Conservation (phyloP, 2,797 vertebrate genomes). For the Megaceryle alcyon region DNA sequence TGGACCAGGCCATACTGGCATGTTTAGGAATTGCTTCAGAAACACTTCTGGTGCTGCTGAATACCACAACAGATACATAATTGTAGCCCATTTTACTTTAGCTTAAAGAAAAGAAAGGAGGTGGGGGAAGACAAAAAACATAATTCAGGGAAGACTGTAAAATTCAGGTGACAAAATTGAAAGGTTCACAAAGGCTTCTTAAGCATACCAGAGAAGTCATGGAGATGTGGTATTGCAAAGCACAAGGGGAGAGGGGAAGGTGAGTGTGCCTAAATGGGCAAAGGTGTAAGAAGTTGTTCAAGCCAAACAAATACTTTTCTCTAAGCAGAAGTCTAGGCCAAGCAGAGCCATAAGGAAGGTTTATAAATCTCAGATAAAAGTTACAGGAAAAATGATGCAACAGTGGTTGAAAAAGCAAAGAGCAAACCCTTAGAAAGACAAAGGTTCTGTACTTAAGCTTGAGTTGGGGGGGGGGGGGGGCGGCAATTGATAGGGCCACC, state of each 20-base stretch:
- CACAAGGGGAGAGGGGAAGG: neutral
- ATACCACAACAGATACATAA: neutral
- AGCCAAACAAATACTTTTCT: neutral
- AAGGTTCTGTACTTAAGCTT: neutral
- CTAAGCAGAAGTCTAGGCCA: neutral
- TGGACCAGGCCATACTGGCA: neutral
- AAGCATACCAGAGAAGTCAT: neutral
- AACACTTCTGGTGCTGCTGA: neutral
- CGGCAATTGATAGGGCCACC: neutral
- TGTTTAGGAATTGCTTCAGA: neutral
- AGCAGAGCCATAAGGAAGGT: neutral
- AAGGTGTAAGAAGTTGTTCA: neutral
- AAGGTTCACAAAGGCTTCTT: neutral
- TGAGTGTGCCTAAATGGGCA: neutral
- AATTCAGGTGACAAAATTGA: neutral
- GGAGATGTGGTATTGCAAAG: neutral
- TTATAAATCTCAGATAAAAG: neutral
- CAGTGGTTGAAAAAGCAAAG: neutral
- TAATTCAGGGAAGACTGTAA: neutral
- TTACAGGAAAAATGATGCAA: neutral
- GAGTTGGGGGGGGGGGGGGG: neutral
- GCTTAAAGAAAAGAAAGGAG: neutral
- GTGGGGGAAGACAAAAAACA: neutral
- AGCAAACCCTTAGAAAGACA: neutral
- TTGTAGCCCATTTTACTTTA: neutral